A percentile compares a stretch with the other conserved stretches of the same genome.
Evolutionary conservation across 2,797 vertebrate species (phyloP).

Genomic region (Octomys mimax): DNA sequence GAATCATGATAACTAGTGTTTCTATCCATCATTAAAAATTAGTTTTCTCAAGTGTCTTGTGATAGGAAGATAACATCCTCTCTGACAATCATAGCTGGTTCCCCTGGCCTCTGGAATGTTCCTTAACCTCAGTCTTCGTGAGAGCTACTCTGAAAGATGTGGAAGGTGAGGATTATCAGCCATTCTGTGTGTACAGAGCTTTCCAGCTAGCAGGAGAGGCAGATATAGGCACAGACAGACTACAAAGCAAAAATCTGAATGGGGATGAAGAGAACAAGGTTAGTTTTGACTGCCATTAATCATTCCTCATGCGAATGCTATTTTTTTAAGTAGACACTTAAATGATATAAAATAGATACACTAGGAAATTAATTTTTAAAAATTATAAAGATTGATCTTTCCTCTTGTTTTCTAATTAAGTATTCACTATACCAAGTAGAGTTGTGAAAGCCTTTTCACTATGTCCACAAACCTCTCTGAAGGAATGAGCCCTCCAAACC

Average conservation of each 20-base stretch:
- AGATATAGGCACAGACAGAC: background rate
- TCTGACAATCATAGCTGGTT: background rate
- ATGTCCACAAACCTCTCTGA: background rate
- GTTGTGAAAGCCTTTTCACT: background rate
- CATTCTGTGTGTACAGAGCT: background rate
- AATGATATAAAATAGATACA: constrained; percentile 25
- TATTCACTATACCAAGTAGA: background rate
- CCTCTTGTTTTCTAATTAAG: constrained; percentile 25
- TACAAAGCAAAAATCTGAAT: background rate
- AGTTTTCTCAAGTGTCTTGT: constrained; percentile 48
- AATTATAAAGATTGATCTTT: constrained; percentile 4
- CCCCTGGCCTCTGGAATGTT: background rate
- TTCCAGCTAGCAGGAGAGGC: constrained; percentile 3
- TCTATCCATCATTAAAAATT: background rate
- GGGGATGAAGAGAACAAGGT: constrained; percentile 35
- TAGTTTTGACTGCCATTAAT: constrained; percentile 7
- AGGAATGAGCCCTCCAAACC: background rate
- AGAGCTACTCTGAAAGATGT: background rate
- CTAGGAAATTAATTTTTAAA: constrained; percentile 44
- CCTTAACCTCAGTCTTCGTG: background rate
- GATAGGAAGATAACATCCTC: background rate
- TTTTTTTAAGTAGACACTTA: background rate
- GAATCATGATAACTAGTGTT: background rate
- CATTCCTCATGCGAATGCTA: background rate
- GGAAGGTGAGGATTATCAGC: background rate